Percentiles rank a stretch among this genome's conserved stretches.
These are phyloP conservation scores for Acrocephalus kingi DNA, from an alignment of 2,113 vertebrate genomes.

Conservation along the genomic window DNA sequence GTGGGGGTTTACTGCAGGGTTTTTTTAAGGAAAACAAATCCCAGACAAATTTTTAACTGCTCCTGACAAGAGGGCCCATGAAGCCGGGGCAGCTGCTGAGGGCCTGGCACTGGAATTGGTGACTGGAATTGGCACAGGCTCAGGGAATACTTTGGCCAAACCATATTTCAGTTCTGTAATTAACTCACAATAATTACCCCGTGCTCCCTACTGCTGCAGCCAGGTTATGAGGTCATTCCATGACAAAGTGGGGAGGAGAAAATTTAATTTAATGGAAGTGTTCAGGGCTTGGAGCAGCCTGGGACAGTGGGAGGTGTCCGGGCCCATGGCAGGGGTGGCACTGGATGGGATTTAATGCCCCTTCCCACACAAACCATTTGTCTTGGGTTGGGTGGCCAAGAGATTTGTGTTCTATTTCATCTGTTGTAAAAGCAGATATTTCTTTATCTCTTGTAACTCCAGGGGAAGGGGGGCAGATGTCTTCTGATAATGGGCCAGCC, in stretches of 20 bases:
- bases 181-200: background rate
- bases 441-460: too few relatives aligned
- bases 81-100: background rate
- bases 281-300: background rate
- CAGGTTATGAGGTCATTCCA: background rate
- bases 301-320: background rate
- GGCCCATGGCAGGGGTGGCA: background rate
- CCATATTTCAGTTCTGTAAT: background rate
- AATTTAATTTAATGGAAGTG: background rate
- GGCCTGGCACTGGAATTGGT: background rate
- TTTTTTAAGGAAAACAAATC: background rate
- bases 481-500: too few relatives aligned
- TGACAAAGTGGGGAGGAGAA: background rate
- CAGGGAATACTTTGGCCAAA: background rate
- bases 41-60: background rate
- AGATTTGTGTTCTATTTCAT: too few relatives aligned
- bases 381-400: too few relatives aligned
- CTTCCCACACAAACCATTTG: background rate
- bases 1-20: accelerated
- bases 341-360: background rate
- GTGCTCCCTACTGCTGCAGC: background rate
- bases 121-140: background rate
- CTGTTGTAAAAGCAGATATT: too few relatives aligned
- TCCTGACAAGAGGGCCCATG: background rate
- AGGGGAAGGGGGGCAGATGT: too few relatives aligned